Base-by-base conservation (phyloP, 2,113 vertebrate species). In the Callionymus lyra region DNA sequence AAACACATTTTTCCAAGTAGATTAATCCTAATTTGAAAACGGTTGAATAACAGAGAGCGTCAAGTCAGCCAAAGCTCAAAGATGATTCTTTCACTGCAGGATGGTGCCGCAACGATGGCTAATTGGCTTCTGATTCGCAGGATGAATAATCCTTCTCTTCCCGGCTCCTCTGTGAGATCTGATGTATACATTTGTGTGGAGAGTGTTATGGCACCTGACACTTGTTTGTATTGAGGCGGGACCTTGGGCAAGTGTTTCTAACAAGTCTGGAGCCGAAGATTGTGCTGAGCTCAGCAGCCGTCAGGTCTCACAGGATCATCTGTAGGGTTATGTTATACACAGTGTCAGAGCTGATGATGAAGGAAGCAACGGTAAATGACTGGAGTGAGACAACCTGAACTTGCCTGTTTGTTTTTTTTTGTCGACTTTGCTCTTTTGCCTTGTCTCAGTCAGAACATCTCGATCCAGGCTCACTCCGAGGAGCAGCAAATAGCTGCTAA, bases 171-270 rank as follows among this genome's bases (percentile, higher is more conserved):
- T 8, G 4, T 27, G 21, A 27, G 21, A 27, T 27, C 21, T 27
- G 21, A 4, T 5, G 21, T 27, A 8, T 27, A 27, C 48, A 63
- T 48, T n/a, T 21, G 58, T 40, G 27, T 46, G 36, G 56, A 56
- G 74, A 66, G 47, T 12, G 10, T 48, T 43, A 71, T 37, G 2
- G 41, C 42, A 33, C 42, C 15, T 64, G 76, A 64, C 65, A 45
- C 12, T 6, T 46, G 54, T 16, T 47, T 50, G 38, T 33, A 58
- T 37, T 18, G 12, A 63, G 31, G 12, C 33, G 27, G 56, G 53
- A 49, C 50, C 41, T 6, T 32, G n/a, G 34, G 54, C 56, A 42
- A 55, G 56, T 50, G 46, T 54, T 64, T 57, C 44, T 41, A 56
- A 62, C 55, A 48, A n/a, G 46, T 69, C 57, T 9, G 10, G 59